Evolutionary conservation across 2,888 invertebrate species (phyloP).

Genomic region (Orthosia gracilis): DNA sequence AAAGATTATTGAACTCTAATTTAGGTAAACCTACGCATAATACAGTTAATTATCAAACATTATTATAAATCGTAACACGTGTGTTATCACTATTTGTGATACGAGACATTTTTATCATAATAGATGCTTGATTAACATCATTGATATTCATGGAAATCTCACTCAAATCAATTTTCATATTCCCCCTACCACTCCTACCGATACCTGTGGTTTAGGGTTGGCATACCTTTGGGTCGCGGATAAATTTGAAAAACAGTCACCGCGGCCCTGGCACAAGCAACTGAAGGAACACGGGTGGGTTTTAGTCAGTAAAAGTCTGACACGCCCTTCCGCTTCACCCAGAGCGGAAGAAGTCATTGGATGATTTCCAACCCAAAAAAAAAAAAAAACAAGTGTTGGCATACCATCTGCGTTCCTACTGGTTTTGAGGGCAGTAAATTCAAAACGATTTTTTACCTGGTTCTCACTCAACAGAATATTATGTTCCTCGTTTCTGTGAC

Average conservation of each 20-base stretch:
- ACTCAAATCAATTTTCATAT: constrained; percentile 64
- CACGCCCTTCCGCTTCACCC: too few species aligned
- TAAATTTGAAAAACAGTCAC: too few species aligned
- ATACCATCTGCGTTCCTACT: neutral
- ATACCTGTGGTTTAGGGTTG: constrained; percentile 36
- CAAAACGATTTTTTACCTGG: neutral
- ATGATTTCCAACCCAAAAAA: too few species aligned
- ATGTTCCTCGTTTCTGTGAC: too few species aligned
- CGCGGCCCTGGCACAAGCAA: too few species aligned
- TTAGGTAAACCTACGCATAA: neutral
- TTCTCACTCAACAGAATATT: too few species aligned
- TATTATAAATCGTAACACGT: constrained; percentile 19
- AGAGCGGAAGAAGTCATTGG: too few species aligned
- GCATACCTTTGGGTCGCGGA: neutral
- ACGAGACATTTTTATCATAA: constrained; percentile 19
- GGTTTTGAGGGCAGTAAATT: constrained; percentile 7
- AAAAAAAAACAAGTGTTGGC: constrained; percentile 9
- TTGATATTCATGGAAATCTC: constrained; percentile 72
- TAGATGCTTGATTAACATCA: constrained; percentile 66
- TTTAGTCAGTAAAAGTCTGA: too few species aligned
- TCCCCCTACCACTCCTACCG: neutral
- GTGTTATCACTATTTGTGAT: constrained; percentile 3
- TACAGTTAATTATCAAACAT: neutral
- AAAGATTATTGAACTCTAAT: neutral
- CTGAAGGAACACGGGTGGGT: too few species aligned